Evolutionary conservation across 2,113 vertebrate genomes (phyloP), one percentile per base, ranked within the genome.

Genomic region (Tiliqua scincoides): DNA sequence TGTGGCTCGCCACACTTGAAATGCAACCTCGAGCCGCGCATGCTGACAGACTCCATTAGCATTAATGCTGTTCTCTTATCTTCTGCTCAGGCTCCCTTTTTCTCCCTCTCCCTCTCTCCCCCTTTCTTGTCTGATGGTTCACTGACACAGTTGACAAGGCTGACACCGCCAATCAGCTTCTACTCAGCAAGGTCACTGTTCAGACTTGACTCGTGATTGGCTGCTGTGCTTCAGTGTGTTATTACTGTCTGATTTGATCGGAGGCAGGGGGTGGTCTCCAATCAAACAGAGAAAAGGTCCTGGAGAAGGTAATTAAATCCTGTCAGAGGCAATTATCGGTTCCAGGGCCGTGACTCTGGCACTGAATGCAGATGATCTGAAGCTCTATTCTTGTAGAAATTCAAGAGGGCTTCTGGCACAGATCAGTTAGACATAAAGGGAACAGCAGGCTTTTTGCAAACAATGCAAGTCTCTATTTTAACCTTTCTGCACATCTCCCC

Each of bases 221-320:
- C 97, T 97, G 96, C 92, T 93, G 95, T 91, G 93, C 94, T 93
- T 95, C 94, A 94, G 96, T 95, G 96, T 97, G 97, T 97, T 97
- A 95, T 96, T 96, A 95, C 94, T 97, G 97, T 98, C 97, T 96
- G 95, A 95, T 97, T 97, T 97, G 97, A 97, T 98, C 97, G 96
- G 95, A 96, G 96, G 95, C 96, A 94, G 96, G 95, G 96, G 96
- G 96, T 94, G 97, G 96, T 97, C 96, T 97, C 96, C 96, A 96
- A 96, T 98, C 97, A 97, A 97, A 97, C 95, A 96, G 95, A 98
- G 96, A 97, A 97, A 97, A 97, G 97, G 97, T 98, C 96, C 97
- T 97, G 95, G 93, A 95, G 96, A 97, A 97, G 97, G 97, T 98
- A 98, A 98, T 98, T 98, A 98, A 98, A 98, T 98, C 96, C 97